Base-by-base conservation (phyloP, 2,888 invertebrate genomes). In the Furcula furcula region DNA sequence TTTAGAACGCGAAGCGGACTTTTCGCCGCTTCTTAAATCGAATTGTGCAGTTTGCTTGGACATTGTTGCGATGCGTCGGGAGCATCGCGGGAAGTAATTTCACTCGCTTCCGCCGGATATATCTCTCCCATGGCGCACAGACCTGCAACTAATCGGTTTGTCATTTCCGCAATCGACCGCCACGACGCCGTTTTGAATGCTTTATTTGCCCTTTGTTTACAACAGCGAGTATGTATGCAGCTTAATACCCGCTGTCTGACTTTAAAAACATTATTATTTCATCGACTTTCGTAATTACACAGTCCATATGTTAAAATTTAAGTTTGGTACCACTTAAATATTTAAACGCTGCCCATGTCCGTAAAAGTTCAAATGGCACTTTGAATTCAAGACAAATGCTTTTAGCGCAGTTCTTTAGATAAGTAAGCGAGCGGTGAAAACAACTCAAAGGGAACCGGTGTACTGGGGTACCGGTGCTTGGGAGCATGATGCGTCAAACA, bases 311-410 rank as follows among this genome's bases (percentile, higher is more conserved):
- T 40, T 22, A 40, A 27, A 15, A 27, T 38, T 37, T 19, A 53
- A 49, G 42, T 45, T 59, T 42, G 33, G 42, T 51, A 44, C 42
- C 34, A 34, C 38, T 49, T 37, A 36, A 37, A 20, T 32, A 35
- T 45, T 16, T 34, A 36, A 25, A 26, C 42, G 35, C 40, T 46
- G 52, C 55, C 49, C 54, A 52, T 52, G 54, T 57, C 52, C 46
- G 60, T 73, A 52, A 69, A 77, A 76, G 67, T 77, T 76, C 76
- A 74, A 84, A 74, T 74, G 76, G 65, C 71, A 71, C 76, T 83
- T 85, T 79, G 83, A 82, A 86, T 86, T 81, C 77, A 84, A 78
- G 69, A 69, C 76, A 80, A 83, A 81, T 66, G 76, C 84, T 83
- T 86, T 84, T 79, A 84, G 73, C 70, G 63, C 51, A 50, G 44